Base-by-base conservation (phyloP, 2,888 invertebrate species). In the Nineta flava region DNA sequence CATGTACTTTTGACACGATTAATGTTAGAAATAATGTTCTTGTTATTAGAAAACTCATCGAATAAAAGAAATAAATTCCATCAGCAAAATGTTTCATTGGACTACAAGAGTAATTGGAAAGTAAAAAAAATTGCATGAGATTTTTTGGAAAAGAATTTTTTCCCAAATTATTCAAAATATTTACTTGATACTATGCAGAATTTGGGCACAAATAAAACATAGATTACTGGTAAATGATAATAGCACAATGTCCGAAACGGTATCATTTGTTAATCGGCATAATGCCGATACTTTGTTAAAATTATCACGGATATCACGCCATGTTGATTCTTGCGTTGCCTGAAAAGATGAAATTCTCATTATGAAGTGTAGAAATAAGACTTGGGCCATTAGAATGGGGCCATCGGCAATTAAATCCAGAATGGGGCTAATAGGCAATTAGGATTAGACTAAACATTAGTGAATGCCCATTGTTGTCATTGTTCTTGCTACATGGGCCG, bases 71-170 rank as follows among this genome's bases (percentile, higher is more conserved):
- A 16, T 43, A 43, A 1, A 43, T 7, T 5, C 16, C 43, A 19
- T 43, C 16, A 19, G 19, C 19, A n/a, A 16, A 7, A 10, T 43
- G 12, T n/a, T 16, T 19, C 12, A 16, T 15, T n/a, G 43, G 43
- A 2, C 43, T 43, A 9, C 2, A 42, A 42, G 2, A 69, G 50
- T 70, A 70, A 1, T 67, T 68, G 10, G 7, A 32, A 10, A n/a
- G n/a, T n/a, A n/a, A n/a, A n/a, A n/a, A n/a, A n/a, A n/a, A n/a
- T n/a, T n/a, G n/a, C n/a, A n/a, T n/a, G n/a, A n/a, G n/a, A n/a
- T n/a, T n/a, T n/a, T n/a, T n/a, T n/a, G n/a, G n/a, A n/a, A n/a
- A n/a, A n/a, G n/a, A n/a, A n/a, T n/a, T n/a, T n/a, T n/a, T n/a
- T n/a, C n/a, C n/a, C n/a, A n/a, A n/a, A n/a, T n/a, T n/a, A n/a